phyloP scores from a whole-genome alignment of 2,888 invertebrate genomes.

The Chymomyza procnemis region DNA sequence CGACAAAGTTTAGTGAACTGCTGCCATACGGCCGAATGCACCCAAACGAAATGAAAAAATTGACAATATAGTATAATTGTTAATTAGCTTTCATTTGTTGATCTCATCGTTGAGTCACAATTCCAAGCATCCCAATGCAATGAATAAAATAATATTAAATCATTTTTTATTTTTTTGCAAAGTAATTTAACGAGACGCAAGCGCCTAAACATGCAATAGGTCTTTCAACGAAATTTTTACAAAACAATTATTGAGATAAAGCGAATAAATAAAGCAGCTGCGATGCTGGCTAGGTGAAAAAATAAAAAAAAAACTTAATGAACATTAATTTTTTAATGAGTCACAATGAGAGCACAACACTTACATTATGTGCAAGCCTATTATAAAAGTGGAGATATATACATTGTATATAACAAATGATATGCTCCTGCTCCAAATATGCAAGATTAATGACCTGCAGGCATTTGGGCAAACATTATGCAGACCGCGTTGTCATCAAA shows the following conservation, averaged over 20 bases:
- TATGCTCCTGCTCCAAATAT: neutral
- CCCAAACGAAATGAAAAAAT: neutral
- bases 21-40: neutral
- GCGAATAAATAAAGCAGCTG: neutral
- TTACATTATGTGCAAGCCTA: conserved; percentile 1
- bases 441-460: conserved; percentile 17
- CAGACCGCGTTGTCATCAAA: conserved; percentile 2
- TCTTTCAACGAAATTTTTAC: neutral
- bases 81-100: neutral
- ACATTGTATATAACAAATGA: neutral
- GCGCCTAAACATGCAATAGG: neutral
- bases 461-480: conserved; percentile 17
- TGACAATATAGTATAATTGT: neutral
- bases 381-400: neutral
- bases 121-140: neutral
- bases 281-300: neutral
- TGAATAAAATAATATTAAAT: conserved; percentile 1
- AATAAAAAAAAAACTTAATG: conserved; percentile 1
- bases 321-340: conserved; percentile 34
- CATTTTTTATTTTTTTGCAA: neutral
- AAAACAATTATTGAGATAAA: neutral
- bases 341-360: conserved; percentile 24
- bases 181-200: neutral
- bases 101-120: neutral
- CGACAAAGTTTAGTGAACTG: neutral